Conservation (phyloP, 2,888 invertebrate species). For the Aspidiotus destructor region DNA sequence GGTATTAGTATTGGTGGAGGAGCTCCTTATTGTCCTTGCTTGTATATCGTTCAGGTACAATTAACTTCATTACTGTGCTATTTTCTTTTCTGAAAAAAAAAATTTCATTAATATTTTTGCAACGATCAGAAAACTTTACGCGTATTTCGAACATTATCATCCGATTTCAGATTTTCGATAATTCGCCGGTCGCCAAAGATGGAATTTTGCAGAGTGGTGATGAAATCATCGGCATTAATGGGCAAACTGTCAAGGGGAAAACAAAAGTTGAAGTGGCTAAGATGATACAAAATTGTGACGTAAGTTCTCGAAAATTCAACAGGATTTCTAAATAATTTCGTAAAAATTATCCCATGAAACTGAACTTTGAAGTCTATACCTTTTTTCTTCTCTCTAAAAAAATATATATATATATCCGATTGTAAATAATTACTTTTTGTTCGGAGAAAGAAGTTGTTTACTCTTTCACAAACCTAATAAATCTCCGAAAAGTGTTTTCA, state of each 20-base stretch:
- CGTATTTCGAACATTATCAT: background rate
- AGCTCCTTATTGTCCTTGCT: conserved; percentile 86
- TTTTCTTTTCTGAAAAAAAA: background rate
- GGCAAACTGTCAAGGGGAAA: conserved; percentile 85
- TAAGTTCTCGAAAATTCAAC: conserved; percentile 40
- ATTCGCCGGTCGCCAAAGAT: conserved; percentile 87
- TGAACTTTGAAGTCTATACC: too few species aligned
- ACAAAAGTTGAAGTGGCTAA: conserved; percentile 99
- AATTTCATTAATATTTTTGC: background rate
- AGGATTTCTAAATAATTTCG: background rate
- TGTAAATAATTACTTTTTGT: too few species aligned
- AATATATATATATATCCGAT: too few species aligned
- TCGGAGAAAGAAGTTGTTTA: too few species aligned
- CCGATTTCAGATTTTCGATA: conserved; percentile 72
- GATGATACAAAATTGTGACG: conserved; percentile 89
- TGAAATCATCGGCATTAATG: conserved; percentile 90
- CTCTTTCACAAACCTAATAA: too few species aligned
- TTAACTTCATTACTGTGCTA: background rate
- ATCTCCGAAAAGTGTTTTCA: too few species aligned
- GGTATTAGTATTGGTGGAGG: conserved; percentile 98
- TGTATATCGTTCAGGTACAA: conserved; percentile 89
- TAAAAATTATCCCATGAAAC: background rate
- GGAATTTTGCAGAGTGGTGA: conserved; percentile 94
- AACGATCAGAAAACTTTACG: background rate
- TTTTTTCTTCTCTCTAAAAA: conserved; percentile 1